Evolutionary conservation across 2,797 vertebrate genomes (phyloP).

Genomic region (Sparidentex hasta): DNA sequence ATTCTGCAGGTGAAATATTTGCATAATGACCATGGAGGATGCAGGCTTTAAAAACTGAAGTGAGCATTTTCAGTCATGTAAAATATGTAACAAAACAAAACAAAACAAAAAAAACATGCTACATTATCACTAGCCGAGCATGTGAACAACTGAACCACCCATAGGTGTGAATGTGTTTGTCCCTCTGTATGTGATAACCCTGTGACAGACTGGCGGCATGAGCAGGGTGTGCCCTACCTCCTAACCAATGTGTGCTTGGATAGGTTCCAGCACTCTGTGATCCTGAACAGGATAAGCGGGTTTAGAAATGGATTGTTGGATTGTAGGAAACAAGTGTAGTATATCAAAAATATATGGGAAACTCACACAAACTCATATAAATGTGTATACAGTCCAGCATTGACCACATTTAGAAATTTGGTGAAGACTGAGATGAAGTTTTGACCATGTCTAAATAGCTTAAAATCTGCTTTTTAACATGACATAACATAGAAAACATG

Average conservation of each 20-base stretch:
- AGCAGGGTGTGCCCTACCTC: conserved; percentile 22
- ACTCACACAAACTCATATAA: neutral
- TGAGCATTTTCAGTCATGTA: neutral
- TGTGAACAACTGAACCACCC: conserved; percentile 40
- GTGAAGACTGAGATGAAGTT: no score
- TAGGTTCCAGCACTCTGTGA: conserved; percentile 29
- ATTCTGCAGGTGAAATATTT: neutral
- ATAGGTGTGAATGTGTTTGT: conserved; percentile 58
- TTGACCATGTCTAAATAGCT: no score
- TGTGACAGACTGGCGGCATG: conserved; percentile 49
- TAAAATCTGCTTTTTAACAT: no score
- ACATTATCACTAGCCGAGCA: conserved; percentile 7
- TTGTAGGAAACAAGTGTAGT: conserved; percentile 5
- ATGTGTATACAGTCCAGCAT: neutral
- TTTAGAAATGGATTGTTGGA: conserved; percentile 17
- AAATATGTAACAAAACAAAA: no score
- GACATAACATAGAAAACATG: no score
- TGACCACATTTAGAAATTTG: neutral
- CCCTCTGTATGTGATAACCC: conserved; percentile 32
- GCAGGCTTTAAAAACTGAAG: neutral
- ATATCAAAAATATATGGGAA: neutral
- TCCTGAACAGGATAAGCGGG: conserved; percentile 6
- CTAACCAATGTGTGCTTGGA: conserved; percentile 27
- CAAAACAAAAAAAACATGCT: neutral
- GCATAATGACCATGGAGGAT: neutral